Base-by-base conservation (phyloP, 1,140 invertebrate species). In the Hylaeus anthracinus region DNA sequence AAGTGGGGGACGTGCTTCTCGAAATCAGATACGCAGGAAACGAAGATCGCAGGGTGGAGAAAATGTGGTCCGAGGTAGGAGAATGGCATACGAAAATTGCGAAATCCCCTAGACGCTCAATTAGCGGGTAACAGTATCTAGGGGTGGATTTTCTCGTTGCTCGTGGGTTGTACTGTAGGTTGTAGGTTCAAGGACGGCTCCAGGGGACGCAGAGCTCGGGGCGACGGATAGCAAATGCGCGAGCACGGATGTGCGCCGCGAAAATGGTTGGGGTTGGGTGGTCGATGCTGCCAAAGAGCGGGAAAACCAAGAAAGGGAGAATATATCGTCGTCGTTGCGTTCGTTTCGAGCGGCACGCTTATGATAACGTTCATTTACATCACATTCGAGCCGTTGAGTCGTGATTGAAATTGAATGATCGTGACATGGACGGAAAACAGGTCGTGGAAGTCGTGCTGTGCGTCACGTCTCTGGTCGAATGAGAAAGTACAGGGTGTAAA, bases 101-200 rank as follows among this genome's bases (percentile, higher is more conserved):
- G 70, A 79, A 87, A 87, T 85, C 74, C 82, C 83, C 85, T 77
- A 75, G 83, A 83, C 81, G 74, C 69, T 85, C 85, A 85, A 87
- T 85, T 87, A 87, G 81, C 72, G 83, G 72, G 85, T 86, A 85
- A 81, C 79, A 73, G 72, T 87, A 85, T 82, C 72, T 56, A 75
- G 43, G 75, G 76, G 80, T 37, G 45, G 69, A 0, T 45, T 39
- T 71, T 53, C 14, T 37, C 56, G 14, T 60, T 12, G 41, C 10
- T 10, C 37, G 55, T 70, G 39, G 53, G 5, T 70, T 26, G 39
- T 55, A 43, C 15, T n/a, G 64, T n/a, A 26, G 51, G 15, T 43
- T 41, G 58, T 48, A 48, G 65, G 2, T 58, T 75, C 15, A 56
- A 15, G 15, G 15, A 55, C 5, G 61, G 43, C 37, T 65, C 9